phyloP scores from a whole-genome alignment of 2,113 vertebrate genomes.

The Tiliqua scincoides region DNA sequence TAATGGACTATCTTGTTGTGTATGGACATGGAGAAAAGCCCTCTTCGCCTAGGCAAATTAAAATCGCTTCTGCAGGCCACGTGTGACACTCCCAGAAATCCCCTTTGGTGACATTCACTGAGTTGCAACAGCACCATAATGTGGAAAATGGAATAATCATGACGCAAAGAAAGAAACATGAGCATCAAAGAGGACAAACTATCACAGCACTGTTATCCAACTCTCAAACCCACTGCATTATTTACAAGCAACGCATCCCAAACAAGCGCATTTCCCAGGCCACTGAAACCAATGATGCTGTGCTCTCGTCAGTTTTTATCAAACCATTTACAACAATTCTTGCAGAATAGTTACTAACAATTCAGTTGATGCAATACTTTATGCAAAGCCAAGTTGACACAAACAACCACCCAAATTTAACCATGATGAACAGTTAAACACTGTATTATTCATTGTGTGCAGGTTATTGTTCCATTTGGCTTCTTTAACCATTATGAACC shows the following conservation, averaged over 20 bases:
- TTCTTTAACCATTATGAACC: neutral
- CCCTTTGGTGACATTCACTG: neutral
- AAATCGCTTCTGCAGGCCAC: neutral
- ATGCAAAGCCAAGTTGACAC: too few species aligned
- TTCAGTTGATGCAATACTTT: neutral
- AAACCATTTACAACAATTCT: neutral
- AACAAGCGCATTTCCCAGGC: neutral
- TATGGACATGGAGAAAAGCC: neutral
- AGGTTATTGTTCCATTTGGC: neutral
- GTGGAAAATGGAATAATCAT: neutral
- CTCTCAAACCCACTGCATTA: neutral
- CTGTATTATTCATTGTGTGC: neutral
- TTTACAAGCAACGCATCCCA: neutral
- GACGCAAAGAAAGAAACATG: neutral
- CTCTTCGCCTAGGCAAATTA: neutral
- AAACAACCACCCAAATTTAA: neutral
- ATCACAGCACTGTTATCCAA: neutral
- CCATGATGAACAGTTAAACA: neutral
- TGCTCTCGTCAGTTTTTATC: neutral
- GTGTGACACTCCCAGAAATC: neutral
- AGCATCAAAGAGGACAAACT: neutral
- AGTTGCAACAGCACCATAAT: neutral
- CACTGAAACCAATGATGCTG: neutral
- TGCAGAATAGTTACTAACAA: neutral
- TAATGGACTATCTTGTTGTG: neutral